These are phyloP conservation scores for Saturnia pavonia DNA, from an alignment of 2,888 invertebrate species.

Conservation along the genomic window DNA sequence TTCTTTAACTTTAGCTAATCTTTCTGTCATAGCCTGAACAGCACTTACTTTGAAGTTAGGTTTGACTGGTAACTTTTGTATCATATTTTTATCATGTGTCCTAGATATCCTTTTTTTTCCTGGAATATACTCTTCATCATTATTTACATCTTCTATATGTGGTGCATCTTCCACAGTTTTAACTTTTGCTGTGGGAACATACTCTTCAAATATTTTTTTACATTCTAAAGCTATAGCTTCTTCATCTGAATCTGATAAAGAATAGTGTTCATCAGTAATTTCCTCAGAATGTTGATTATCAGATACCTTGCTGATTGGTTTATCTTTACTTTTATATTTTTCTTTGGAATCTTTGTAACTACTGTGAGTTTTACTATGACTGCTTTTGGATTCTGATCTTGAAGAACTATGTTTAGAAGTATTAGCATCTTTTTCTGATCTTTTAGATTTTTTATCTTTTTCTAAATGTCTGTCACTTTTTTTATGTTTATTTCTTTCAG, in stretches of 20 bases:
- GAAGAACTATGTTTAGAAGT: conserved; percentile 45
- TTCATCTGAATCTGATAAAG: conserved; percentile 82
- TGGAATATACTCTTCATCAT: conserved; percentile 66
- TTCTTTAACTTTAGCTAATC: conserved; percentile 76
- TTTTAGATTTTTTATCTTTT: conserved; percentile 49
- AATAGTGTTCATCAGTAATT: conserved; percentile 47
- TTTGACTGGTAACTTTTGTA: conserved; percentile 61
- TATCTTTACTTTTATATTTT: conserved; percentile 43
- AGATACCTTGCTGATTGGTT: conserved; percentile 41
- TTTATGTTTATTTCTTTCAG: conserved; percentile 46
- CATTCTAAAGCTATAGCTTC: conserved; percentile 91
- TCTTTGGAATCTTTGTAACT: conserved; percentile 53
- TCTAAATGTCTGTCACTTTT: conserved; percentile 52
- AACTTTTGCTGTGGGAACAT: conserved; percentile 76
- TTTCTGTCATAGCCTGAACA: conserved; percentile 77
- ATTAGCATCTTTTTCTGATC: conserved; percentile 42
- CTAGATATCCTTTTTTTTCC: conserved; percentile 89
- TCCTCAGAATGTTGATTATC: conserved; percentile 50
- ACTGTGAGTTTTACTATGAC: conserved; percentile 48
- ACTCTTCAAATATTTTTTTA: conserved; percentile 92
- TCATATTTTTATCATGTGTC: conserved; percentile 77
- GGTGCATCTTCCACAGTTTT: conserved; percentile 46
- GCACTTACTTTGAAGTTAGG: conserved; percentile 81
- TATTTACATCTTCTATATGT: conserved; percentile 42
- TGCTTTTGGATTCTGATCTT: conserved; percentile 44